phyloP scores from a whole-genome alignment of 2,113 vertebrate genomes.

The Otocyon megalotis region DNA sequence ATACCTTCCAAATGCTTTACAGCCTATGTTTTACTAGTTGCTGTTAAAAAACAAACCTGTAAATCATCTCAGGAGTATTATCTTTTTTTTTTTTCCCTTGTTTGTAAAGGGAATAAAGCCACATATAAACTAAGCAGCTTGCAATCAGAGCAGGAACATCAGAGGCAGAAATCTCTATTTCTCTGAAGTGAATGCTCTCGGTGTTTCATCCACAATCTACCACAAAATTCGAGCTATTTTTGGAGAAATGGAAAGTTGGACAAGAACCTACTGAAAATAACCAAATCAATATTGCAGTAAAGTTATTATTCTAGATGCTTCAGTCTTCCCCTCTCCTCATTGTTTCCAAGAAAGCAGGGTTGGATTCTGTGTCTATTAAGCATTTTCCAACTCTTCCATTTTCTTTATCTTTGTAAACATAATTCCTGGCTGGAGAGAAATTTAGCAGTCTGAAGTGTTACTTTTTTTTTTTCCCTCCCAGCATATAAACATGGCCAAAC shows the following conservation, averaged over 20 bases:
- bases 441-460: background rate
- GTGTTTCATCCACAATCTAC: background rate
- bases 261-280: background rate
- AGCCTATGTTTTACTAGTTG: constrained; percentile 65
- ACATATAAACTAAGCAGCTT: constrained; percentile 5
- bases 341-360: background rate
- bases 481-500: background rate
- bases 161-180: background rate
- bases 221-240: background rate
- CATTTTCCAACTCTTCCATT: background rate
- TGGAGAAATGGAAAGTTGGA: background rate
- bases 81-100: background rate
- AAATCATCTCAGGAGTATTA: constrained; percentile 66
- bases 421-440: background rate
- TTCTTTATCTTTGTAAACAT: background rate
- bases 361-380: background rate
- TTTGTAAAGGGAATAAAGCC: constrained; percentile 23
- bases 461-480: background rate
- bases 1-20: constrained; percentile 72
- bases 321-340: background rate
- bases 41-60: constrained; percentile 70
- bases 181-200: background rate
- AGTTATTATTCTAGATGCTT: background rate
- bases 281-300: background rate
- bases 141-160: background rate